Percentiles rank a stretch among this genome's conserved stretches.
These are phyloP conservation scores for Leptopterna dolabrata DNA, from an alignment of 2,888 invertebrate species.

Conservation along the genomic window DNA sequence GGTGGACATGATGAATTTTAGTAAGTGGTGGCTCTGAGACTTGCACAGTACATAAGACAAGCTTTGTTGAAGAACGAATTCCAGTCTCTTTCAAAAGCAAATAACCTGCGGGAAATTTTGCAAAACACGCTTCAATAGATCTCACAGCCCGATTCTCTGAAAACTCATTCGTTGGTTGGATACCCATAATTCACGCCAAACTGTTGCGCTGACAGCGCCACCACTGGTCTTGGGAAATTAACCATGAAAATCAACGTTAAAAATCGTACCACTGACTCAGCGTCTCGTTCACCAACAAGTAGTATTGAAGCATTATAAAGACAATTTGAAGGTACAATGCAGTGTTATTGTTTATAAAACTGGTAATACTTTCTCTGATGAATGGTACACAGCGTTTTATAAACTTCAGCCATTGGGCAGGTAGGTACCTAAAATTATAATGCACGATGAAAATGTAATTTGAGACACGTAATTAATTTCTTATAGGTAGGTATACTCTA, in stretches of 20 bases:
- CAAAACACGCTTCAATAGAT: too few relatives aligned
- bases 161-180: too few relatives aligned
- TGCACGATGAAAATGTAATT: constrained; percentile 4
- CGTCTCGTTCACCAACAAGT: neutral
- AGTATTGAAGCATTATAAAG: neutral
- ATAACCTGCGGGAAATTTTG: too few relatives aligned
- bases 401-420: neutral
- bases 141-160: too few relatives aligned
- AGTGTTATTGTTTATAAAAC: neutral
- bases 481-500: constrained; percentile 3
- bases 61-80: too few relatives aligned
- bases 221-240: neutral
- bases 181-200: neutral
- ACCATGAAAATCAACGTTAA: neutral
- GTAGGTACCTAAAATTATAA: constrained; percentile 18
- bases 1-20: neutral
- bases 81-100: too few relatives aligned
- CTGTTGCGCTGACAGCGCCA: neutral
- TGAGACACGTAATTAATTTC: constrained; percentile 11
- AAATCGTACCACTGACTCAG: neutral
- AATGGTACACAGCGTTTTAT: neutral
- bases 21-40: neutral
- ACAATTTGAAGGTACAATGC: neutral
- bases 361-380: neutral
- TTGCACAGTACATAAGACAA: too few relatives aligned